Evolutionary conservation across 1,140 invertebrate genomes (phyloP), one percentile per base, ranked within the genome.

Genomic region (Cephus cinctus): DNA sequence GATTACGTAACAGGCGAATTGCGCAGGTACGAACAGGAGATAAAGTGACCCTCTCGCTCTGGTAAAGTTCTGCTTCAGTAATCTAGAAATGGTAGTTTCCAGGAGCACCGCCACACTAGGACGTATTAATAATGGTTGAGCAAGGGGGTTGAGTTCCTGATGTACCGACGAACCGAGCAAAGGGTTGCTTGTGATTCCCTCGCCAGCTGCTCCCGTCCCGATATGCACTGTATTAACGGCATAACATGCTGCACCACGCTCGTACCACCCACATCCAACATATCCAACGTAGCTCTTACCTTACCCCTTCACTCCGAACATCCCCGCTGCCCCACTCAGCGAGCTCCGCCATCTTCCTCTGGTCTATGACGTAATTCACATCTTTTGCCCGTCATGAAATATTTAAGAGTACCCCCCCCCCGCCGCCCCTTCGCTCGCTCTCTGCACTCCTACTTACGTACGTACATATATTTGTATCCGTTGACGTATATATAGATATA

Each of bases 211-310:
- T 59, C 49, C 51, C 50, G 47, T 63, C 51, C 59, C 61, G 66
- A 69, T 69, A 69, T 63, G 63, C 64, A 60, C 55, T 70, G 60
- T 69, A 69, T 72, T 69, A 72, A 72, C 59, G 54, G 53, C 61
- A 59, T 69, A 65, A 71, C 69, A 69, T 68, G 56, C 63, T 52
- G 34, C 63, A 61, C 62, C 65, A 65, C 52, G 56, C 48, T 59
- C 57, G 35, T 48, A 55, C 49, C 57, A 57, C 34, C 55, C 47
- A 56, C 54, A 59, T 62, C 52, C 56, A 60, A 61, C 60, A 56
- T 65, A 63, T 59, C 53, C 54, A 50, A 50, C 52, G 45, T 43
- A 34, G 41, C 51, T 61, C 52, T 53, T 55, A 49, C 47, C 52
- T 47, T 14, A 11, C 11, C 18, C 41, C 19, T 3, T 12, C 22